phyloP scores from a whole-genome alignment of 2,888 invertebrate species.

The Lasioglossum oenotherae region DNA sequence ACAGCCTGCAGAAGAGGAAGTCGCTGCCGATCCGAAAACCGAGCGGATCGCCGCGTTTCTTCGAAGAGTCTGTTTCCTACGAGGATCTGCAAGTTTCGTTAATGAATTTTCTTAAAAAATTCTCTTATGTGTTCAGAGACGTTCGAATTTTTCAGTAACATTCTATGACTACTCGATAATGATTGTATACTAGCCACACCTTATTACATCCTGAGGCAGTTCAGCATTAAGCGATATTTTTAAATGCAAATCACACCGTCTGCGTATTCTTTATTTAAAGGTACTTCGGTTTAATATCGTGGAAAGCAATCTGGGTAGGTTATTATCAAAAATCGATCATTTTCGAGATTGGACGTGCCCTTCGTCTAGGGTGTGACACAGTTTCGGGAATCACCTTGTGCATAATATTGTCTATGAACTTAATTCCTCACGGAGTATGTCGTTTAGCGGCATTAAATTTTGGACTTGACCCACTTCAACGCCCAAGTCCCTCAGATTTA shows the following conservation, averaged over 20 bases:
- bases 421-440: conserved; percentile 54
- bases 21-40: background rate
- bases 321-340: conserved; percentile 29
- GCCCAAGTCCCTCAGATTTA: conserved; percentile 47
- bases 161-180: background rate
- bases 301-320: background rate
- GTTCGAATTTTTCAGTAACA: background rate
- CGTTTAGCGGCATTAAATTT: conserved; percentile 54
- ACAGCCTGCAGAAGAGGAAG: background rate
- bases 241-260: background rate
- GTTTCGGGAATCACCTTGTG: conserved; percentile 47
- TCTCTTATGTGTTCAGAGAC: background rate
- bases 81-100: too few relatives aligned
- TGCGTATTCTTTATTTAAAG: background rate
- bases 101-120: background rate
- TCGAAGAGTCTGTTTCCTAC: background rate
- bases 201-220: background rate
- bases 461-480: conserved; percentile 53
- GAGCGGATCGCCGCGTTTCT: background rate
- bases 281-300: too few relatives aligned
- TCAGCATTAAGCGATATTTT: background rate
- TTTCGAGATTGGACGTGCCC: conserved; percentile 9
- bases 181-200: background rate
- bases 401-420: conserved; percentile 50
- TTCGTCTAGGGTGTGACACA: conserved; percentile 50